Evolutionary conservation across 1,140 invertebrate genomes (phyloP).

Genomic region (Bombus breviceps): DNA sequence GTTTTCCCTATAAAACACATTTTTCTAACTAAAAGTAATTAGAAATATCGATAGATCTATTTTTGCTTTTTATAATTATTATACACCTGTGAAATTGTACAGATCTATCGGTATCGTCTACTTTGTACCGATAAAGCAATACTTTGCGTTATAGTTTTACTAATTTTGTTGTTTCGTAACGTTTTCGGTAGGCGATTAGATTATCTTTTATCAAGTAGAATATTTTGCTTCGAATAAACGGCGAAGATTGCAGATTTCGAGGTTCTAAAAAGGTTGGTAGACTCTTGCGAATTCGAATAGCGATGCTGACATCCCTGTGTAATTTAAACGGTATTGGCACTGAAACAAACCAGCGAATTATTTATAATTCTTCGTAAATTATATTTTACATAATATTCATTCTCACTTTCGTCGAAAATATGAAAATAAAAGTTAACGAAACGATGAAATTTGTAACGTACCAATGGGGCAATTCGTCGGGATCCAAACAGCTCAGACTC

Average conservation of each 20-base stretch:
- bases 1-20: neutral
- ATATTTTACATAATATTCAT: neutral
- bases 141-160: too few relatives aligned
- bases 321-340: conserved; percentile 39
- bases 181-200: neutral
- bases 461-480: conserved; percentile 88
- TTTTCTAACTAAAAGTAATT: neutral
- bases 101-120: too few relatives aligned
- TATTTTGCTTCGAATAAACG: too few relatives aligned
- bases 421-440: neutral
- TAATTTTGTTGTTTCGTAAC: too few relatives aligned
- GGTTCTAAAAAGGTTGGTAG: neutral
- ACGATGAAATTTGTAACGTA: conserved; percentile 50
- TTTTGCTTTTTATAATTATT: too few relatives aligned
- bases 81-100: too few relatives aligned
- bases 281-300: neutral
- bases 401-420: too few relatives aligned
- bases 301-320: neutral
- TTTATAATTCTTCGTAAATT: too few relatives aligned
- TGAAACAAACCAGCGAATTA: conserved; percentile 17
- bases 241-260: neutral
- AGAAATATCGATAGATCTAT: too few relatives aligned
- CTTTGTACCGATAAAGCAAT: too few relatives aligned
- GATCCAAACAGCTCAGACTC: conserved; percentile 91
- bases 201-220: neutral